These are phyloP conservation scores for Amiota communis DNA, from an alignment of 2,888 invertebrate species.

Conservation along the genomic window DNA sequence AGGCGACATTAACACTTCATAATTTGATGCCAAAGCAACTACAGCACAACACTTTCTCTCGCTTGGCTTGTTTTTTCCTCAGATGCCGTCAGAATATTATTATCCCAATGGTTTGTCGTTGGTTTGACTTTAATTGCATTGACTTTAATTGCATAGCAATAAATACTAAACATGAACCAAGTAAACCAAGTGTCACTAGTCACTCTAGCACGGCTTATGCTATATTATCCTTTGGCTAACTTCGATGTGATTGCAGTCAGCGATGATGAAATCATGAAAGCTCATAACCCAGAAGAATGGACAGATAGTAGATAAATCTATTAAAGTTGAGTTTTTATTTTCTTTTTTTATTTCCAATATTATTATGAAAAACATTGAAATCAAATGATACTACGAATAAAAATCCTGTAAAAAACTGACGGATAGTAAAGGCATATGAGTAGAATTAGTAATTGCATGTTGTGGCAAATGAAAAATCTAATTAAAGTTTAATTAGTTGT, in stretches of 20 bases:
- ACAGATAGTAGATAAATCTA: too few species aligned
- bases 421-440: too few species aligned
- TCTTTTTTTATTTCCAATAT: too few species aligned
- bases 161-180: background rate
- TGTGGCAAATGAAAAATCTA: too few species aligned
- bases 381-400: too few species aligned
- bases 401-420: too few species aligned
- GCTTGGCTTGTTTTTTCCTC: background rate
- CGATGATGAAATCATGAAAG: background rate
- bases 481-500: too few species aligned
- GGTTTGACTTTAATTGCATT: constrained; percentile 59
- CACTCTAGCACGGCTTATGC: constrained; percentile 42
- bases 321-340: too few species aligned
- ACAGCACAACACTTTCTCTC: background rate
- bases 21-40: constrained; percentile 42
- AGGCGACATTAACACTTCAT: constrained; percentile 44
- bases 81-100: background rate
- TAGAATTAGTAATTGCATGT: too few species aligned
- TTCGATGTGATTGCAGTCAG: constrained; percentile 44
- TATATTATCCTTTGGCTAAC: constrained; percentile 12
- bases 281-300: too few species aligned
- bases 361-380: too few species aligned
- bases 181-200: constrained; percentile 12
- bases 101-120: too few species aligned
- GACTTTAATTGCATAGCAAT: constrained; percentile 41